Conservation (phyloP, 1,140 invertebrate species). For the Platorchestia sp. region DNA sequence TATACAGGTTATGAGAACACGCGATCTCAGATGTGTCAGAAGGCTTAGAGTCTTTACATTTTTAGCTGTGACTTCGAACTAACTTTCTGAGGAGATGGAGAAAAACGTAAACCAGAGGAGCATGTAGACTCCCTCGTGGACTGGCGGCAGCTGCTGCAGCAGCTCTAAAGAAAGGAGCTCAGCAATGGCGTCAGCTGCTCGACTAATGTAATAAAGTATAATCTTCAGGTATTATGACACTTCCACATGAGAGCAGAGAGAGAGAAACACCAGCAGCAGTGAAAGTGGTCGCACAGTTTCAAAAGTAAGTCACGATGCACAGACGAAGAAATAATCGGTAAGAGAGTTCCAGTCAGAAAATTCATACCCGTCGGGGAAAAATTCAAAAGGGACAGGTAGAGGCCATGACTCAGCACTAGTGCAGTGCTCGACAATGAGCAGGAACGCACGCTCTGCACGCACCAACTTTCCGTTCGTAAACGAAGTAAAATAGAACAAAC, state of each 20-base stretch:
- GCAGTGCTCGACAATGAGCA: not conserved
- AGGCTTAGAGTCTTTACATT: not conserved
- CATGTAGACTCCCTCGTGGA: not conserved
- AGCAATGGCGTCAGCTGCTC: not conserved
- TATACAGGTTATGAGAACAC: not conserved
- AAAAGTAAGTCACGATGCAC: conserved; percentile 34
- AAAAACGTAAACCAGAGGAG: not conserved
- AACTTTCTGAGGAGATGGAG: not conserved
- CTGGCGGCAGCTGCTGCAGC: not conserved
- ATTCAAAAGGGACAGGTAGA: conserved; percentile 20
- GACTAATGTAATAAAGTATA: conserved; percentile 39
- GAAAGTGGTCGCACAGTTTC: conserved; percentile 21
- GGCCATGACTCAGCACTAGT: not conserved
- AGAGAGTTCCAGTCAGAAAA: not conserved
- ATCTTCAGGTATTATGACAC: conserved; percentile 11
- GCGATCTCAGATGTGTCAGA: not conserved
- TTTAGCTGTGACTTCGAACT: not conserved
- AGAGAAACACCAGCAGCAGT: not conserved
- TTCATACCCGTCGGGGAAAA: not conserved
- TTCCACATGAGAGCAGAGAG: not conserved
- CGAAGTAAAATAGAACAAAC: not conserved
- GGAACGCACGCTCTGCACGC: not conserved
- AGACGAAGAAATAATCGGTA: not conserved
- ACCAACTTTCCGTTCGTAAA: conserved; percentile 15
- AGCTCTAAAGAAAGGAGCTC: not conserved